phyloP scores from a whole-genome alignment of 1,140 invertebrate species.

The Sarcophaga peregrina region DNA sequence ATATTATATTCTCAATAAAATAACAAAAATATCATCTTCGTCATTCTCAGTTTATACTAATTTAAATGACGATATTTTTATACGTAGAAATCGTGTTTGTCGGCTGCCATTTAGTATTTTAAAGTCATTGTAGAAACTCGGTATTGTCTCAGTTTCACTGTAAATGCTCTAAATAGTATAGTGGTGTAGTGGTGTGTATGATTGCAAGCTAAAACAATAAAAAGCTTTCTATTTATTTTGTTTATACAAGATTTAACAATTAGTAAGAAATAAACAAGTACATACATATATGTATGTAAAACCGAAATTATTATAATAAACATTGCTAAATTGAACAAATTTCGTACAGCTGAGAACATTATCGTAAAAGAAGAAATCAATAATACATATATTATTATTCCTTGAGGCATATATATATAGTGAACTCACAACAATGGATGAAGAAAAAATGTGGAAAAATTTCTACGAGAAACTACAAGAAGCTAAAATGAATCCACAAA shows the following conservation, averaged over 20 bases:
- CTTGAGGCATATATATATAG: neutral
- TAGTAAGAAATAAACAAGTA: neutral
- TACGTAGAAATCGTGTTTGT: neutral
- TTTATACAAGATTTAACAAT: neutral
- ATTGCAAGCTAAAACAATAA: neutral
- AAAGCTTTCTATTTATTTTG: neutral
- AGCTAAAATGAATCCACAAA: constrained; percentile 69
- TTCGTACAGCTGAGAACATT: neutral
- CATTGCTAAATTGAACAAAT: neutral
- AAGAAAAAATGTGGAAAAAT: constrained; percentile 78
- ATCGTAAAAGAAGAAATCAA: neutral
- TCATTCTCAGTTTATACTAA: neutral
- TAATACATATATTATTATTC: neutral
- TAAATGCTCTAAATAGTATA: neutral
- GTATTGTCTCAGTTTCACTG: neutral
- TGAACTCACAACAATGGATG: constrained; percentile 57
- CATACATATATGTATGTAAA: too few relatives aligned
- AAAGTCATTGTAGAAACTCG: constrained; percentile 1
- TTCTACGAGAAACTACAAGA: constrained; percentile 74
- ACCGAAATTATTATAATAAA: neutral
- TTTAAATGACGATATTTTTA: neutral
- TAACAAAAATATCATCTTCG: neutral
- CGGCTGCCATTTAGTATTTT: constrained; percentile 7
- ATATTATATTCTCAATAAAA: too few relatives aligned
- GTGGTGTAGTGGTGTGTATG: neutral